Conservation (phyloP, 2,797 vertebrate species). For the Gymnothorax javanicus region DNA sequence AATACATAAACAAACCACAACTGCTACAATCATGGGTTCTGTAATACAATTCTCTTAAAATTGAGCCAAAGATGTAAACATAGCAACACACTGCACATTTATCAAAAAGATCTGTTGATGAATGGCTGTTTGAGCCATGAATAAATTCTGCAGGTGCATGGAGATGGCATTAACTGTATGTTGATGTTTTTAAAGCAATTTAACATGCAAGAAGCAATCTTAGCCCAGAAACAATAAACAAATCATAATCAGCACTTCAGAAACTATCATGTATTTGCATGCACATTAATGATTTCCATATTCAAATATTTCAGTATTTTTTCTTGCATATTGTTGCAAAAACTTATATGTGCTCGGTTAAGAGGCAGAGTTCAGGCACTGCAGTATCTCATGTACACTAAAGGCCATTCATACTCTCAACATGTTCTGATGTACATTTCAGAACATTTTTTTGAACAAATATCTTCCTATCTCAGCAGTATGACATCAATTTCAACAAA, state of each 20-base stretch:
- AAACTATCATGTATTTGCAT: constrained; percentile 8
- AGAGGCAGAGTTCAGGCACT: not conserved
- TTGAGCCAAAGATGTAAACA: constrained; percentile 21
- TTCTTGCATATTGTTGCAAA: not conserved
- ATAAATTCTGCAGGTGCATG: constrained; percentile 3
- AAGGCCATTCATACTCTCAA: not conserved
- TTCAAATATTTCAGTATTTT: not conserved
- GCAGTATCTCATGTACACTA: not conserved
- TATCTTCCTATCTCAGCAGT: not conserved
- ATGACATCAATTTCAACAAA: too few species aligned
- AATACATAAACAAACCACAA: constrained; percentile 28
- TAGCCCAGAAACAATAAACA: not conserved
- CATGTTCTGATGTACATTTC: not conserved
- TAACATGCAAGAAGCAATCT: constrained; percentile 7
- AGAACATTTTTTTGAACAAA: not conserved
- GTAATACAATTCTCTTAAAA: constrained; percentile 24
- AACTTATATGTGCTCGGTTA: not conserved
- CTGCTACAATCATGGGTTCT: constrained; percentile 26
- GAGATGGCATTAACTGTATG: constrained; percentile 33
- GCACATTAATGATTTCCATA: not conserved
- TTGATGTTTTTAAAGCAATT: constrained; percentile 34
- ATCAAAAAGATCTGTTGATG: constrained; percentile 33
- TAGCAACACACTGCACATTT: constrained; percentile 29
- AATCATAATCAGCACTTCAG: not conserved
- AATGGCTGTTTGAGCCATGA: constrained; percentile 10